A percentile compares a stretch with the other conserved stretches of the same genome.
These are phyloP conservation scores for Nothobranchius kuhntae DNA, from an alignment of 2,113 vertebrate genomes.

Conservation along the genomic window DNA sequence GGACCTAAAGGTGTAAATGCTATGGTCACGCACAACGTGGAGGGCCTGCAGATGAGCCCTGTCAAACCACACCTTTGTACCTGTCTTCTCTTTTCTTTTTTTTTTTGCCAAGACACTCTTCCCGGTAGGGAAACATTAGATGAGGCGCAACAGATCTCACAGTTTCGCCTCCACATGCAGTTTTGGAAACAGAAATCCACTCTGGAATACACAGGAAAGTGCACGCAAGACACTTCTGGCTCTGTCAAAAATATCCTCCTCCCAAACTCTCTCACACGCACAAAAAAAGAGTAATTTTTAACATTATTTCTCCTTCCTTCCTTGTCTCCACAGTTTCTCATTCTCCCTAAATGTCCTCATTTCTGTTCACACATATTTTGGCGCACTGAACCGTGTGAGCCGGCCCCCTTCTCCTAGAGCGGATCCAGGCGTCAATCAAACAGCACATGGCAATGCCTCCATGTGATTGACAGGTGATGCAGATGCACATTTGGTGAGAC, in stretches of 20 bases:
- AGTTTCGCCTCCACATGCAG: constrained; percentile 34
- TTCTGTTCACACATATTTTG: constrained; percentile 74
- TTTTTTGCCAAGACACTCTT: constrained; percentile 22
- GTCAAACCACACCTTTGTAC: constrained; percentile 58
- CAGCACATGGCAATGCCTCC: constrained; percentile 50
- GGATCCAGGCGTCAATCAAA: constrained; percentile 71
- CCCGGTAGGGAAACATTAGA: constrained; percentile 50
- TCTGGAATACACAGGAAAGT: constrained; percentile 29
- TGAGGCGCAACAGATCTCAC: constrained; percentile 50
- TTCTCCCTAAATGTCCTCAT: constrained; percentile 63
- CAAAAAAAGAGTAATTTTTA: constrained; percentile 21
- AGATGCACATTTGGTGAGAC: constrained; percentile 73
- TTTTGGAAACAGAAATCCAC: constrained; percentile 42
- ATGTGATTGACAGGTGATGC: constrained; percentile 73
- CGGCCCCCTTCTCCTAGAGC: constrained; percentile 54
- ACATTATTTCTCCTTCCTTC: constrained; percentile 16
- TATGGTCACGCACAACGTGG: constrained; percentile 23
- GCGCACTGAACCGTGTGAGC: constrained; percentile 60
- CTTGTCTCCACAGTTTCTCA: constrained; percentile 52
- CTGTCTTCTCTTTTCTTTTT: constrained; percentile 30
- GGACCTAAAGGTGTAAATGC: constrained; percentile 51
- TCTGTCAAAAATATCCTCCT: constrained; percentile 39
- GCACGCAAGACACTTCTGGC: constrained; percentile 30
- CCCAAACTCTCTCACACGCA: background rate
- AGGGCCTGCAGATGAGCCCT: constrained; percentile 46